These are phyloP conservation scores for Synanthedon andrenaeformis DNA, from an alignment of 2,888 invertebrate species.

Conservation along the genomic window DNA sequence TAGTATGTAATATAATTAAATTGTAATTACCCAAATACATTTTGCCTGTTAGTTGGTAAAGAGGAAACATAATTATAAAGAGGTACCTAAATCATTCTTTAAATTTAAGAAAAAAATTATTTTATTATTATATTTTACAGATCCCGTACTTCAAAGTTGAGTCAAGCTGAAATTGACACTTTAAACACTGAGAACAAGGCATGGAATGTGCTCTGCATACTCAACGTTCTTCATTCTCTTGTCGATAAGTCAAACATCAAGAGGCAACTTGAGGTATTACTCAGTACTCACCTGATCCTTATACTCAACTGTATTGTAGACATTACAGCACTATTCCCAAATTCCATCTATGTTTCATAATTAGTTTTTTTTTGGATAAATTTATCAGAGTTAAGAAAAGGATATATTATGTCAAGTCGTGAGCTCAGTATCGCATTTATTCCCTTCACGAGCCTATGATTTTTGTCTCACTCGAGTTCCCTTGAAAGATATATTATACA, in stretches of 20 bases:
- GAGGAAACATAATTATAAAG: no score
- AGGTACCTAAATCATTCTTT: no score
- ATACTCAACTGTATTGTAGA: neutral
- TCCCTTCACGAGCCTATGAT: no score
- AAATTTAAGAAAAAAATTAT: no score
- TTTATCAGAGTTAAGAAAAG: no score
- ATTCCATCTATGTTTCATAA: neutral
- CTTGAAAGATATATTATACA: no score
- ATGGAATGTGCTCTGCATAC: constrained; percentile 98
- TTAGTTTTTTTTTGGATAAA: neutral
- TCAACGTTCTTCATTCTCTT: constrained; percentile 97
- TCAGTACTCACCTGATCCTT: constrained; percentile 5
- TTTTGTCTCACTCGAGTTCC: no score
- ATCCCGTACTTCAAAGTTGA: constrained; percentile 79
- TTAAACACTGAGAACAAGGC: constrained; percentile 87
- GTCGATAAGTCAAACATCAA: constrained; percentile 99
- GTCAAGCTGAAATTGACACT: constrained; percentile 82
- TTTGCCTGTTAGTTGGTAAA: no score
- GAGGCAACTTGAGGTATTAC: constrained; percentile 88
- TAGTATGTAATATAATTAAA: no score
- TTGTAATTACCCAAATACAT: no score
- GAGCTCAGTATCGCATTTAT: no score
- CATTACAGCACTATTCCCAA: neutral
- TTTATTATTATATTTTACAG: constrained; percentile 17
- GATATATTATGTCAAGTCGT: no score